Conservation (phyloP, 2,797 vertebrate species). For the Novumbra hubbsi region DNA sequence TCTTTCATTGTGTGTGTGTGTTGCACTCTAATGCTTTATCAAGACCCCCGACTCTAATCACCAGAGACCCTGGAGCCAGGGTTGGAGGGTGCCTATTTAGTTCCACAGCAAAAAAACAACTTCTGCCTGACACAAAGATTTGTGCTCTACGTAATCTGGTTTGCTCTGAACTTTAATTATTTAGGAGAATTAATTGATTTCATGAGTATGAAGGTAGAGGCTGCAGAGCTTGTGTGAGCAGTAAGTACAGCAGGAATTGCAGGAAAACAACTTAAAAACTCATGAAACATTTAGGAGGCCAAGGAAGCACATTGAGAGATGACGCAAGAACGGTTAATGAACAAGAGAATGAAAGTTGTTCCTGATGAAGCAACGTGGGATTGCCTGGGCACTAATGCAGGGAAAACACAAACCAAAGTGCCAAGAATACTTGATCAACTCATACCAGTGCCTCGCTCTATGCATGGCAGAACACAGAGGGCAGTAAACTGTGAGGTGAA, state of each 20-base stretch:
- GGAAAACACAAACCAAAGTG: slow-evolving; percentile 47
- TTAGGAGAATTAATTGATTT: slow-evolving; percentile 85
- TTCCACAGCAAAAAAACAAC: slow-evolving; percentile 58
- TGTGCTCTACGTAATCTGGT: slow-evolving; percentile 72
- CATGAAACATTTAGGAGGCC: slow-evolving; percentile 80
- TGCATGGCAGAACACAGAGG: slow-evolving; percentile 29
- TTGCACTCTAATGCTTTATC: slow-evolving; percentile 76
- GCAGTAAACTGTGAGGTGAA: slow-evolving; percentile 4
- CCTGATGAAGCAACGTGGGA: slow-evolving; percentile 59
- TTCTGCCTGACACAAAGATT: slow-evolving; percentile 68
- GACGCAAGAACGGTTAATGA: slow-evolving; percentile 70
- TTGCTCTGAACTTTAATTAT: slow-evolving; percentile 79
- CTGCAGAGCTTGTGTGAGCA: slow-evolving; percentile 74
- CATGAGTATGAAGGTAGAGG: slow-evolving; percentile 75
- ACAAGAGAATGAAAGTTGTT: slow-evolving; percentile 63
- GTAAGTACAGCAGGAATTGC: slow-evolving; percentile 72
- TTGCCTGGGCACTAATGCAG: slow-evolving; percentile 43
- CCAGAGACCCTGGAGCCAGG: slow-evolving; percentile 65
- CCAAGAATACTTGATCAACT: slow-evolving; percentile 56
- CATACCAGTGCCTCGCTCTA: slow-evolving; percentile 32
- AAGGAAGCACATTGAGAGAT: slow-evolving; percentile 67
- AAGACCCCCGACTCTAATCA: slow-evolving; percentile 77
- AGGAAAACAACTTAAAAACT: slow-evolving; percentile 79
- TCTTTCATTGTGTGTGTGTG: slow-evolving; percentile 11
- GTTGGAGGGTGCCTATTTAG: slow-evolving; percentile 66